These are phyloP conservation scores for Dendrocincla fuliginosa DNA, from an alignment of 2,797 vertebrate genomes.

Conservation along the genomic window DNA sequence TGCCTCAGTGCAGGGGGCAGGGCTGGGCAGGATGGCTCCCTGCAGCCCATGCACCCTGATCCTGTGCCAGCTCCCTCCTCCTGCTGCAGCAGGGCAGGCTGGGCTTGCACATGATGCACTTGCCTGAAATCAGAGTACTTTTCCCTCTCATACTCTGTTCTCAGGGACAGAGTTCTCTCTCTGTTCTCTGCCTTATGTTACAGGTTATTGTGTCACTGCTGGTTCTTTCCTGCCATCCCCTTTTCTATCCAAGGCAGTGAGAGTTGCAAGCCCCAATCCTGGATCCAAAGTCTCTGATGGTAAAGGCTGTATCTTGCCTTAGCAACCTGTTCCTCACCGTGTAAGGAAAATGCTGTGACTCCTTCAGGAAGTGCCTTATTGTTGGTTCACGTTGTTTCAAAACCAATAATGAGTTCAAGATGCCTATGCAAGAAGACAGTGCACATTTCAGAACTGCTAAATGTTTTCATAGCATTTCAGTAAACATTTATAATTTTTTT, in stretches of 20 bases:
- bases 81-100: rapidly evolving
- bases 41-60: neutral
- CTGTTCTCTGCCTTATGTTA: neutral
- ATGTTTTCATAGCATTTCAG: neutral
- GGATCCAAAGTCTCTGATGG: neutral
- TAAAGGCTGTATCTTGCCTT: neutral
- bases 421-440: neutral
- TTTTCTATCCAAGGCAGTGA: neutral
- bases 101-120: rapidly evolving
- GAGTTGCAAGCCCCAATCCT: neutral
- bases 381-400: neutral
- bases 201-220: rapidly evolving
- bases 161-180: neutral
- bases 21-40: rapidly evolving
- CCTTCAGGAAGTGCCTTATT: neutral
- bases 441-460: neutral
- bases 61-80: neutral
- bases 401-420: neutral
- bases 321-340: neutral
- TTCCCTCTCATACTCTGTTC: no score
- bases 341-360: neutral
- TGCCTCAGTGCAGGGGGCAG: neutral
- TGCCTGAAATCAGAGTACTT: neutral
- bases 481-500: neutral
- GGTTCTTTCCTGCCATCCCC: neutral